These are phyloP conservation scores for Melozone crissalis DNA, from an alignment of 2,113 vertebrate species.

Conservation along the genomic window DNA sequence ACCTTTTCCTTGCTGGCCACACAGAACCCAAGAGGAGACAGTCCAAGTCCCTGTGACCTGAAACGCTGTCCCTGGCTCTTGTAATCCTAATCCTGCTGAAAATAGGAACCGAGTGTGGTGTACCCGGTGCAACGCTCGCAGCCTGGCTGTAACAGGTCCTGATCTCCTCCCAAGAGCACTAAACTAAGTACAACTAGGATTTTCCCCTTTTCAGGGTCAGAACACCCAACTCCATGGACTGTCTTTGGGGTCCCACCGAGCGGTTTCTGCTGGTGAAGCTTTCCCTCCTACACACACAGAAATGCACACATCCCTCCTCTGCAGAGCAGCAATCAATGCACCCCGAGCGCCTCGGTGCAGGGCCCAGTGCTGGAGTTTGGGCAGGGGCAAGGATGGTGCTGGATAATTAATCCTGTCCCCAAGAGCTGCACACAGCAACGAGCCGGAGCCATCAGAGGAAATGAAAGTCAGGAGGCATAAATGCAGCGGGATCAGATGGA, in stretches of 20 bases:
- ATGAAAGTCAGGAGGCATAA: background rate
- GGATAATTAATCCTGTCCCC: background rate
- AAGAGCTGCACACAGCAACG: background rate
- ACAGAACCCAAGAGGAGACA: background rate
- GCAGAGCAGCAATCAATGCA: fast-evolving
- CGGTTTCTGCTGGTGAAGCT: background rate
- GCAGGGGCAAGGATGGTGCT: fast-evolving
- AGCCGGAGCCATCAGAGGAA: background rate
- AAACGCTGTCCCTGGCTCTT: background rate
- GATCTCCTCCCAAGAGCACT: background rate
- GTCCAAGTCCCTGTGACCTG: background rate
- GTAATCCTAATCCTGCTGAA: background rate
- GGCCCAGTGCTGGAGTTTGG: background rate
- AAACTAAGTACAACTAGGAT: fast-evolving
- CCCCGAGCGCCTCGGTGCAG: fast-evolving
- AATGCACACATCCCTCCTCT: fast-evolving
- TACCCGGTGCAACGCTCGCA: fast-evolving
- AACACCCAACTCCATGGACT: fast-evolving
- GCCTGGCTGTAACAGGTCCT: background rate
- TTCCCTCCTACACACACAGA: background rate
- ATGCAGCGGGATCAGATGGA: fast-evolving
- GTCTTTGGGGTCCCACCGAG: fast-evolving
- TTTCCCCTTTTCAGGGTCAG: background rate
- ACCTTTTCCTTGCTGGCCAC: background rate
- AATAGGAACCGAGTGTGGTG: fast-evolving